phyloP scores from a whole-genome alignment of 2,888 invertebrate genomes.

The Andrena marginata region DNA sequence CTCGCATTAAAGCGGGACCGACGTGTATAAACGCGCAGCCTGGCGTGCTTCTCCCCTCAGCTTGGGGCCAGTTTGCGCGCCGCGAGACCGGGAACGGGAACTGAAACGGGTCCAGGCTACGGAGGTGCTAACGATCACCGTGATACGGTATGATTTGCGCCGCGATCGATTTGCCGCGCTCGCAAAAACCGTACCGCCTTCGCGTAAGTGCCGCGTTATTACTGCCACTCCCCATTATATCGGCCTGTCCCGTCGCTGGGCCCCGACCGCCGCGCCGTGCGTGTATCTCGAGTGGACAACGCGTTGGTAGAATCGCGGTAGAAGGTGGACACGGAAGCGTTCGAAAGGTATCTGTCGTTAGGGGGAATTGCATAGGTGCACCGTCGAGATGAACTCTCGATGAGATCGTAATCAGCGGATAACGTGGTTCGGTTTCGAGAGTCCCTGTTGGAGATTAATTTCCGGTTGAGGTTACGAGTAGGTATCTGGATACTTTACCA shows the following conservation, averaged over 20 bases:
- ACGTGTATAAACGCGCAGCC: slow-evolving; percentile 2
- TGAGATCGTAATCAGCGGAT: slow-evolving; percentile 34
- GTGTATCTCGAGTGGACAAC: slow-evolving; percentile 10
- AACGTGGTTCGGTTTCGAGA: slow-evolving; percentile 15
- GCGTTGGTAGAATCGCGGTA: slow-evolving; percentile 36
- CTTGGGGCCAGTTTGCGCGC: slow-evolving; percentile 11
- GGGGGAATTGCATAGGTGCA: slow-evolving; percentile 24
- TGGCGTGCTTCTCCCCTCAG: slow-evolving; percentile 14
- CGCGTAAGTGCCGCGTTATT: slow-evolving; percentile 38
- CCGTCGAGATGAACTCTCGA: slow-evolving; percentile 27
- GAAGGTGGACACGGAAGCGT: slow-evolving; percentile 47
- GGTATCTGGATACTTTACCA: neutral
- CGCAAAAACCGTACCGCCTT: slow-evolving; percentile 49
- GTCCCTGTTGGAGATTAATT: slow-evolving; percentile 42
- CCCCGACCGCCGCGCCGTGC: slow-evolving; percentile 5
- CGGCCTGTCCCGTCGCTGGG: slow-evolving; percentile 24
- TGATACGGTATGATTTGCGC: slow-evolving; percentile 67
- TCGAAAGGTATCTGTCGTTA: slow-evolving; percentile 48
- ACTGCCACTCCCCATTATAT: slow-evolving; percentile 34
- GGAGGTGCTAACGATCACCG: slow-evolving; percentile 64
- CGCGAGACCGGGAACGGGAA: slow-evolving; percentile 18
- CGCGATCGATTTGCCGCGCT: slow-evolving; percentile 54
- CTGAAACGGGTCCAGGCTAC: slow-evolving; percentile 1
- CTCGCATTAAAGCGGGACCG: slow-evolving; percentile 46
- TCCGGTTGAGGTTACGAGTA: slow-evolving; percentile 7